Conservation (phyloP, 2,113 vertebrate genomes). For the Perognathus longimembris region DNA sequence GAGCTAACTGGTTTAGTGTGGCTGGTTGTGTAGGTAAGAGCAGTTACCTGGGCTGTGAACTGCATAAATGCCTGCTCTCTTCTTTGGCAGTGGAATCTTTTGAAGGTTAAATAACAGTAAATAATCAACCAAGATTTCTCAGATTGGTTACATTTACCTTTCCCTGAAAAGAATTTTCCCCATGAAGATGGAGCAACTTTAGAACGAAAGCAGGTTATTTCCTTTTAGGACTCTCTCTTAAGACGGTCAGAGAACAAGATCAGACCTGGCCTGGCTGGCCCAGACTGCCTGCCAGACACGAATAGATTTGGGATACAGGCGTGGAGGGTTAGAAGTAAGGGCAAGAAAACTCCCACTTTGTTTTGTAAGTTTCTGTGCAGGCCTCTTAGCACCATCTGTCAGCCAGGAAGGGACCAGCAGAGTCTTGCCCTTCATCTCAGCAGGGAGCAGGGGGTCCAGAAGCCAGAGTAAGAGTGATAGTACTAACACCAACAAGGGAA, state of each 20-base stretch:
- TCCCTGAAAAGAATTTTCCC: conserved; percentile 67
- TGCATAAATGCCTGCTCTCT: conserved; percentile 58
- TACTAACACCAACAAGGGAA: neutral
- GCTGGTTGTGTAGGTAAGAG: neutral
- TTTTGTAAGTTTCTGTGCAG: conserved; percentile 59
- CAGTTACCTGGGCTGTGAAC: conserved; percentile 54
- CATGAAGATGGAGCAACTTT: conserved; percentile 64
- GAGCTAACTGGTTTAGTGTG: conserved; percentile 12
- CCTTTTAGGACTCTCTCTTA: conserved; percentile 42
- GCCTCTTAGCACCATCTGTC: conserved; percentile 66
- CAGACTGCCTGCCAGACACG: conserved; percentile 70
- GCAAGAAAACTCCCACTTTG: conserved; percentile 37
- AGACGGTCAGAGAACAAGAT: conserved; percentile 79
- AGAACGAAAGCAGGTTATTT: conserved; percentile 62
- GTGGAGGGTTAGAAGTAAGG: conserved; percentile 65
- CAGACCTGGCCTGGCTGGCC: conserved; percentile 78
- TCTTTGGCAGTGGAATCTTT: conserved; percentile 80
- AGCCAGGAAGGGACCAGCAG: conserved; percentile 60
- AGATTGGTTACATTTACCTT: conserved; percentile 80
- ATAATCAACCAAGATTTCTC: conserved; percentile 86
- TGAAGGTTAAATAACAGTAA: conserved; percentile 81
- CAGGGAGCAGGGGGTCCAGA: neutral
- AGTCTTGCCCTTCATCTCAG: neutral
- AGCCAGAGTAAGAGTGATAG: neutral
- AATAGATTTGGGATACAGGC: conserved; percentile 61